Base-by-base conservation (phyloP, 2,797 vertebrate genomes). In the Poeciliopsis turneri region DNA sequence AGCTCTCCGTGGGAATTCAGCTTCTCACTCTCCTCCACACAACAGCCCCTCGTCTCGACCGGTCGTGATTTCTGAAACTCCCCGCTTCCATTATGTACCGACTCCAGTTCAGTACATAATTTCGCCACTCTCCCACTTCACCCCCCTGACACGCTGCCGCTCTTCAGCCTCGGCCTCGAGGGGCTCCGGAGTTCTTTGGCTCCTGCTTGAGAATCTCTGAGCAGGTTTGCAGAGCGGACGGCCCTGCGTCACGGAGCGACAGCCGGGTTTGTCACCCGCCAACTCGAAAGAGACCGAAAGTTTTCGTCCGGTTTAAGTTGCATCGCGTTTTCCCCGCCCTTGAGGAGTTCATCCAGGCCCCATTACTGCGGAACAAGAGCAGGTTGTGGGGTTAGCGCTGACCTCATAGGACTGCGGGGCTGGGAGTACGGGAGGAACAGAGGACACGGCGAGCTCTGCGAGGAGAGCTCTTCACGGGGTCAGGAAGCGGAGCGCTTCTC, bases 301-400 rank as follows among this genome's bases (percentile, higher is more conserved):
- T 47, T 43, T 45, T 13, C 39, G 5, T n/a, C 39, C 51, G 77
- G 84, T 86, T 84, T 81, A 82, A 88, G 75, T 74, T 90, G 92
- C 87, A 15, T 93, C 93, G 95, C 87, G 89, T 91, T 89, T 88
- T 10, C 49, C 49, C 49, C 8, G 3, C 93, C 84, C 89, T 94
- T 93, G 91, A 95, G 94, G 89, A 95, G 94, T 95, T 95, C 94
- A 94, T 95, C 92, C 92, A 90, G 93, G 90, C 84, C 89, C 91
- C 87, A 95, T 96, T 95, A 94, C 88, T 43, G 79, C 87, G 83
- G 80, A 87, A 91, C 87, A 85, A 88, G 88, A 92, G 92, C 90
- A 88, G 89, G 89, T 43, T 86, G 89, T 82, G 77, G 82, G 83
- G 90, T 78, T 88, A 57, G 92, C 77, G 84, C 72, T 88, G 82